Conservation (phyloP, 2,797 vertebrate genomes). For the Amphiprion clarkii region DNA sequence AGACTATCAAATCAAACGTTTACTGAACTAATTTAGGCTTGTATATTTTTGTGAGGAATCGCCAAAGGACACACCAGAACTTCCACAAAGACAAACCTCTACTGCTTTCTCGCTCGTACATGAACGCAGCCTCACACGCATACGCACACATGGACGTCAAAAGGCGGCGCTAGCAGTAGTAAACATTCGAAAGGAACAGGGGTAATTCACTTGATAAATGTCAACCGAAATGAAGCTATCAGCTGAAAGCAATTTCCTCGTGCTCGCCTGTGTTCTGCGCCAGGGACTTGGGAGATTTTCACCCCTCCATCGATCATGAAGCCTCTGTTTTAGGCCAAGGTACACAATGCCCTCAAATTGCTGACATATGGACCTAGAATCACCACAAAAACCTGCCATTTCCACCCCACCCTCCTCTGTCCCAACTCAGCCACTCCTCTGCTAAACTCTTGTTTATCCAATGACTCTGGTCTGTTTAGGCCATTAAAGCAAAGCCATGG, state of each 20-base stretch:
- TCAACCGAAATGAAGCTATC: conserved; percentile 92
- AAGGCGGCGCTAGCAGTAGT: conserved; percentile 75
- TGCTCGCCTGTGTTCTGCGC: conserved; percentile 86
- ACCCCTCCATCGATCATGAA: conserved; percentile 98
- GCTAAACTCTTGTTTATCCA: conserved; percentile 93
- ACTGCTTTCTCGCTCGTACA: conserved; percentile 38
- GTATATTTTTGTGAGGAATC: conserved; percentile 83
- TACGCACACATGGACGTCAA: conserved; percentile 31
- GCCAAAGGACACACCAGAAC: conserved; percentile 80
- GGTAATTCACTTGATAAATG: conserved; percentile 93
- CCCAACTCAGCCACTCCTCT: conserved; percentile 82
- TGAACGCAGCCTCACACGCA: conserved; percentile 20
- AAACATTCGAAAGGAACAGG: conserved; percentile 82
- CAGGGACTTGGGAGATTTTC: conserved; percentile 92
- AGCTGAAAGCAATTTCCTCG: conserved; percentile 98
- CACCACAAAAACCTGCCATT: conserved; percentile 92
- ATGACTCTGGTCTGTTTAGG: conserved; percentile 85
- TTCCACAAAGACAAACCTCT: conserved; percentile 59
- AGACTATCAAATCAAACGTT: conserved; percentile 79
- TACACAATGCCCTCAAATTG: conserved; percentile 99
- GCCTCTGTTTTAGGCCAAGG: conserved; percentile 93
- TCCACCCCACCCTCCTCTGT: conserved; percentile 74
- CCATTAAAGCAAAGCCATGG: conserved; percentile 85
- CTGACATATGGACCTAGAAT: conserved; percentile 96
- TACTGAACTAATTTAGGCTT: conserved; percentile 82